Conservation (phyloP, 2,888 invertebrate genomes). For the Agonum fuliginosum region DNA sequence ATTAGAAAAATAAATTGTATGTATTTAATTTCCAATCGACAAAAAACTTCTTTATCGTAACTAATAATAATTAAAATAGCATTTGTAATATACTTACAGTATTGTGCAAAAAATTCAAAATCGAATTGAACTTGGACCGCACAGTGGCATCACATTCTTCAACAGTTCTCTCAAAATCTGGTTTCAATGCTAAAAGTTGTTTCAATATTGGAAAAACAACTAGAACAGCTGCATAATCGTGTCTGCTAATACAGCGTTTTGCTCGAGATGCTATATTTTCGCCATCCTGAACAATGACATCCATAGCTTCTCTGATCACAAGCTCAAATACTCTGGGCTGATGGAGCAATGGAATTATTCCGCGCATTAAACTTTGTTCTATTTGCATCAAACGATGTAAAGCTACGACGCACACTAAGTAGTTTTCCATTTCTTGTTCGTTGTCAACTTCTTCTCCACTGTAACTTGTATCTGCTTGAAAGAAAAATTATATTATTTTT, state of each 20-base stretch:
- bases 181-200: conserved; percentile 84
- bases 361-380: conserved; percentile 88
- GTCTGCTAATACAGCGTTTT: conserved; percentile 83
- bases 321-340: conserved; percentile 89
- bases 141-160: conserved; percentile 83
- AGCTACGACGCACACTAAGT: conserved; percentile 87
- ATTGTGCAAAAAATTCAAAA: conserved; percentile 83
- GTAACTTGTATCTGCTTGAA: conserved; percentile 68
- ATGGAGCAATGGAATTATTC: conserved; percentile 87
- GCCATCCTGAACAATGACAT: conserved; percentile 89
- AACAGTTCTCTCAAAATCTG: conserved; percentile 87
- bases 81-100: conserved; percentile 77
- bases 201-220: conserved; percentile 89
- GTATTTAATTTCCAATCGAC: too few relatives aligned
- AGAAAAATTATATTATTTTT: neutral
- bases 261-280: conserved; percentile 87
- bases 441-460: conserved; percentile 78
- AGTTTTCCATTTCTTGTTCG: conserved; percentile 89
- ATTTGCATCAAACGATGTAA: conserved; percentile 90
- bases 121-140: conserved; percentile 82
- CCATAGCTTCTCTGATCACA: conserved; percentile 89
- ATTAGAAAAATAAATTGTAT: too few relatives aligned
- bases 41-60: too few relatives aligned
- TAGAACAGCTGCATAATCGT: conserved; percentile 87
- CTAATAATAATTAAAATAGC: too few relatives aligned